Evolutionary conservation across 2,113 vertebrate species (phyloP), one percentile per base, ranked within the genome.

Genomic region (Struthio camelus): DNA sequence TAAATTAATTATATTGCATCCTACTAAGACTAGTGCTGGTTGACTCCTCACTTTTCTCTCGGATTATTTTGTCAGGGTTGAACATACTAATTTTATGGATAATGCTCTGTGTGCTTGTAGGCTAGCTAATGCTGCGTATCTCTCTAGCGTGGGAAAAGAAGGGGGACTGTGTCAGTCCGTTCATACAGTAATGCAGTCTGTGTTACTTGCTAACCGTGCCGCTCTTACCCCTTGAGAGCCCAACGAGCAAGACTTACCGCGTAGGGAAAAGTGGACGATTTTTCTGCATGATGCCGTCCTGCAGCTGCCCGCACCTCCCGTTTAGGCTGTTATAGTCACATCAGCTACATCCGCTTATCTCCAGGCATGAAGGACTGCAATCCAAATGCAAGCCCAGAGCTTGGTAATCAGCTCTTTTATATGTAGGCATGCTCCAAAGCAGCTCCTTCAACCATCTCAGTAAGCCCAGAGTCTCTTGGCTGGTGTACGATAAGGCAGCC

Each of bases 1-100:
- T 14, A 93, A 97, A 93, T 97, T 97, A 97, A 97, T 97, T 95
- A 71, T 73, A 80, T 80, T 25, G 13, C 54, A 58, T 83, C 67
- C 94, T 88, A 73, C 66, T 93, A 97, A 93, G 75, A 97, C 78
- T 83, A 94, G 71, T 86, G 85, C 84, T 77, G 64, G 77, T 54
- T 94, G 94, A 84, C 90, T 96, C 64, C 84, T 80, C 27, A 20
- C 19, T 95, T 58, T 34, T 91, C 69, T 90, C 80, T 90, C 61
- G 70, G 89, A 94, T 97, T 79, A 92, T 77, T 64, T 40, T 87
- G 16, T 89, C 84, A 82, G 53, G 56, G 92, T 64, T 48, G 78
- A 88, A 90, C 81, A 78, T 59, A 90, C 93, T 80, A 78, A 78
- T 72, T 86, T 87, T 73, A 44, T 32, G 89, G 93, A 81, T 72